Conservation (phyloP, 1,140 invertebrate species). For the Holotrichia oblita region DNA sequence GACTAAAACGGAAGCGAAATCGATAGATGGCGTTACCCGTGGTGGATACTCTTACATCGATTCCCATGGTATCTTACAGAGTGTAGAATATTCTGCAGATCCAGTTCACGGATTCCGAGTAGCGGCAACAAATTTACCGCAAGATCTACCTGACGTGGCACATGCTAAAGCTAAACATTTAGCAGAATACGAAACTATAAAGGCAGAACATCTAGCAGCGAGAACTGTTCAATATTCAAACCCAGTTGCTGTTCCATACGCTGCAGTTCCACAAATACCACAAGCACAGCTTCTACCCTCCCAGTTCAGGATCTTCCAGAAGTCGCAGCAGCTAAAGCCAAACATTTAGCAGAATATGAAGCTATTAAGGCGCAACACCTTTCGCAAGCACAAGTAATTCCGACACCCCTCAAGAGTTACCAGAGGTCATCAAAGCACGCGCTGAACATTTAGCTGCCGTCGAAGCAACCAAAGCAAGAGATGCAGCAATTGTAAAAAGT, state of each 20-base stretch:
- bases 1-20: constrained; percentile 71
- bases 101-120: constrained; percentile 72
- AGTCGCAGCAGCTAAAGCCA: constrained; percentile 54
- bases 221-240: constrained; percentile 49
- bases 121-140: constrained; percentile 71
- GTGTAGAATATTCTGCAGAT: constrained; percentile 73
- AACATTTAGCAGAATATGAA: no score
- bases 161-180: no score
- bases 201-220: constrained; percentile 53
- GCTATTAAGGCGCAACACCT: constrained; percentile 44
- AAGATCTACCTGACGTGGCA: constrained; percentile 60
- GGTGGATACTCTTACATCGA: constrained; percentile 77
- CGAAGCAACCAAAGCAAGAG: constrained; percentile 47
- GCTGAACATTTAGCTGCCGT: constrained; percentile 57
- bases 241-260: constrained; percentile 49
- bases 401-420: constrained; percentile 50
- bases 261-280: constrained; percentile 45
- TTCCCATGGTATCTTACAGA: constrained; percentile 72
- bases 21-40: constrained; percentile 71
- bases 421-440: constrained; percentile 56
- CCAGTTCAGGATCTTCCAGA: constrained; percentile 56
- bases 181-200: no score
- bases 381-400: not conserved
- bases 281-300: constrained; percentile 40
- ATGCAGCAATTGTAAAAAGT: constrained; percentile 46